Percentiles rank a stretch among this genome's conserved stretches.
Evolutionary conservation across 2,888 invertebrate genomes (phyloP).

Genomic region (Chydorus sphaericus): DNA sequence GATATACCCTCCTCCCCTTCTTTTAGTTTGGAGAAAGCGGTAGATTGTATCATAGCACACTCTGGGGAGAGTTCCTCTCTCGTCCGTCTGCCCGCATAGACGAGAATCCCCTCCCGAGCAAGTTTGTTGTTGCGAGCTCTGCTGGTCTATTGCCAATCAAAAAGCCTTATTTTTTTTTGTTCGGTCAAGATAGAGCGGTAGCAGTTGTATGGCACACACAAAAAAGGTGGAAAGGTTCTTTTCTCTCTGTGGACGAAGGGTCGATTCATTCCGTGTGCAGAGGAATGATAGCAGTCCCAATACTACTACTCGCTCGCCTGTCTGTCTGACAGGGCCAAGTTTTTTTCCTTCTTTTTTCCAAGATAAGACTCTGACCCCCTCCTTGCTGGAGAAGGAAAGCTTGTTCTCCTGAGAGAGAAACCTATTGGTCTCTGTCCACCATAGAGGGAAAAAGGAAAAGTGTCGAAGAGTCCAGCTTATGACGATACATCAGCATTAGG

Average conservation of each 20-base stretch:
- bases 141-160: constrained; percentile 8
- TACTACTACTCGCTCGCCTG: constrained; percentile 1
- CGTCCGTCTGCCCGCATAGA: not conserved
- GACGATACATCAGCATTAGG: not conserved
- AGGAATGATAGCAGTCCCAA: not conserved
- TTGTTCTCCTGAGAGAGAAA: not conserved
- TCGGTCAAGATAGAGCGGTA: not conserved
- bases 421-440: not conserved
- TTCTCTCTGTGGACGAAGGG: not conserved
- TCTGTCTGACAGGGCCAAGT: too few relatives aligned
- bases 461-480: not conserved
- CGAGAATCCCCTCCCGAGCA: not conserved
- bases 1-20: not conserved
- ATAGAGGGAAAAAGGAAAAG: not conserved
- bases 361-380: too few relatives aligned
- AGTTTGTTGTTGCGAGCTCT: constrained; percentile 2
- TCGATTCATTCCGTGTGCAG: not conserved
- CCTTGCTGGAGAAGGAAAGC: too few relatives aligned
- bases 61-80: not conserved
- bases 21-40: not conserved
- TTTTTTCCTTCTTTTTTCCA: too few relatives aligned
- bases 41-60: constrained; percentile 1
- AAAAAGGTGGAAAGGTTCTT: not conserved
- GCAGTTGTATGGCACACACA: not conserved
- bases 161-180: not conserved